Base-by-base conservation (phyloP, 2,797 vertebrate genomes). In the Malurus leucopterus region DNA sequence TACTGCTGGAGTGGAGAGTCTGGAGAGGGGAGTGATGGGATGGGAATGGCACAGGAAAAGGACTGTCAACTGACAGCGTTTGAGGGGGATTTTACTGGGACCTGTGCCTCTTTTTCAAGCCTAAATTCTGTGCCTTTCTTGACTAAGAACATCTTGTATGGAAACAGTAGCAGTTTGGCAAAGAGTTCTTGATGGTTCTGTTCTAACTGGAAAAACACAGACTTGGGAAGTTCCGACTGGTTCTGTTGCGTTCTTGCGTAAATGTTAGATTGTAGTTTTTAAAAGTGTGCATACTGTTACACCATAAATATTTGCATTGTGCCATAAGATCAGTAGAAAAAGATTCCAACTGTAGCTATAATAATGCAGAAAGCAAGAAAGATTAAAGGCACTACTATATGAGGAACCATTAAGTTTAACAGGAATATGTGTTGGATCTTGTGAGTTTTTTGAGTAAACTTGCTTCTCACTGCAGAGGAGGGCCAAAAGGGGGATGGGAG, bases 401-500 rank as follows among this genome's bases (percentile, higher is more conserved):
- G 23, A 64, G 44, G 54, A 76, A 41, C 36, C 20, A 19, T 49
- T 76, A 27, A 19, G 6, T 84, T 90, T 63, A 23, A 73, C 8
- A n/a, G 44, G 18, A 69, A 5, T 18, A 2, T 76, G 8, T 57
- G 19, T 63, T 70, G 29, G 13, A 29, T 84, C n/a, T 41, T 82
- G 9, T 6, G 9, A 27, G 13, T 76, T 59, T 54, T 65, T 74
- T 82, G 61, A n/a, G 8, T 75, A 62, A 63, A n/a, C 21, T 80
- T 62, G 34, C 23, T 75, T 71, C 78, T 54, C 17, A 2, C 24
- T 51, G 22, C 21, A 64, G 67, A 54, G 6, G 21, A 34, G 5
- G 6, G 15, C 34, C 0, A 2, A 55, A 81, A 63, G 0, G 1
- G 13, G 2, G 5, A 17, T 63, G 30, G 26, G 30, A 77, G 49